Percentiles rank a stretch among this genome's conserved stretches.
Evolutionary conservation across 2,888 invertebrate species (phyloP).

Genomic region (Saturnia pavonia): DNA sequence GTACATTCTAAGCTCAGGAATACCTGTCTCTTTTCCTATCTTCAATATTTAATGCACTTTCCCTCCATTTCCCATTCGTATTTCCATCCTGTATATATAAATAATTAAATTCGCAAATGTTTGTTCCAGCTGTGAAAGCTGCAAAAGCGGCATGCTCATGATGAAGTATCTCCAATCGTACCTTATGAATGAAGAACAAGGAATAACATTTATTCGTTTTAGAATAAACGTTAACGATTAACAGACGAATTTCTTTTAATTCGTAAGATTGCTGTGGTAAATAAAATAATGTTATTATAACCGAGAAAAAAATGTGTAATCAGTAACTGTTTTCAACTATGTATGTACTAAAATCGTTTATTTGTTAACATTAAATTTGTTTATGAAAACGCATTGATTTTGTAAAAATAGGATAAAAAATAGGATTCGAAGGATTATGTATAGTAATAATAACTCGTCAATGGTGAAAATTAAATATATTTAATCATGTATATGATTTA

Average conservation of each 20-base stretch:
- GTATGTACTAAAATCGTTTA: background rate
- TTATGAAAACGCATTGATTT: background rate
- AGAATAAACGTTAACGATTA: conserved; percentile 51
- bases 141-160: conserved; percentile 79
- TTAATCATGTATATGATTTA: too few relatives aligned
- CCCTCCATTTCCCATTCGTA: too few relatives aligned
- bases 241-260: background rate
- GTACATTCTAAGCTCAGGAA: too few relatives aligned
- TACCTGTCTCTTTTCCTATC: too few relatives aligned
- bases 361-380: background rate
- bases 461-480: too few relatives aligned
- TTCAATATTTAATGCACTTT: too few relatives aligned
- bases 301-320: background rate
- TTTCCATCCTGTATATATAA: too few relatives aligned
- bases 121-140: conserved; percentile 73
- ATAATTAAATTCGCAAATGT: conserved; percentile 10
- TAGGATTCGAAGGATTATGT: too few relatives aligned
- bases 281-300: conserved; percentile 4
- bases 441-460: too few relatives aligned
- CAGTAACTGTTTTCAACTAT: background rate
- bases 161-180: conserved; percentile 42
- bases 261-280: background rate
- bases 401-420: too few relatives aligned
- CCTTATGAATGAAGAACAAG: conserved; percentile 27
- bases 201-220: conserved; percentile 65